These are phyloP conservation scores for Drosophila saltans DNA, from an alignment of 1,140 invertebrate genomes.

Conservation along the genomic window DNA sequence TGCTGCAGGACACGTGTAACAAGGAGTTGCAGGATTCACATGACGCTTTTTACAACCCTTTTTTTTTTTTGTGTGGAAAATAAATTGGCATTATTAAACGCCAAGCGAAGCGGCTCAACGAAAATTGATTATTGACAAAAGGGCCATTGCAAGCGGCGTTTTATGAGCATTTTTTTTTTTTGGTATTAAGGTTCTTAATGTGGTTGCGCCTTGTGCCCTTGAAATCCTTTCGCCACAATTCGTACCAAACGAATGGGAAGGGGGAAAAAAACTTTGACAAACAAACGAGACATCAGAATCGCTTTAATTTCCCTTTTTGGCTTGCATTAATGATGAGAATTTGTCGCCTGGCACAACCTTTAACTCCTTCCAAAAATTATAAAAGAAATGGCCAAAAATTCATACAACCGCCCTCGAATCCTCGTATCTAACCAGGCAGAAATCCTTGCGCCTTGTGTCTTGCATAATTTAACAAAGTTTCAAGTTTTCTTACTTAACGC, in stretches of 20 bases:
- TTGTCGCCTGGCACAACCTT: constrained; percentile 37
- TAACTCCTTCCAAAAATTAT: too few relatives aligned
- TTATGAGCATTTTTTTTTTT: constrained; percentile 57
- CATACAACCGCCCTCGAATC: constrained; percentile 3
- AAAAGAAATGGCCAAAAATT: constrained; percentile 26
- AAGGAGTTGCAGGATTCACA: constrained; percentile 12
- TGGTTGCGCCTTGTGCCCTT: constrained; percentile 58
- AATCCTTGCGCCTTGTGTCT: constrained; percentile 15
- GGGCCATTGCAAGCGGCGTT: constrained; percentile 66
- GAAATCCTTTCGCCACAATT: constrained; percentile 37
- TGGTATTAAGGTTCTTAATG: constrained; percentile 62
- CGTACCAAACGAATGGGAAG: too few relatives aligned
- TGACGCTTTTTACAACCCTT: constrained; percentile 45
- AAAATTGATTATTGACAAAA: constrained; percentile 77
- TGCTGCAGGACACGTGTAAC: constrained; percentile 46
- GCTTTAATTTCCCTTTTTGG: constrained; percentile 44
- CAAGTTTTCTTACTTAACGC: constrained; percentile 44
- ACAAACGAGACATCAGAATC: constrained; percentile 24
- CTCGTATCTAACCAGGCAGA: background rate
- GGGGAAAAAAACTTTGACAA: constrained; percentile 6
- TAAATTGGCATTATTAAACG: constrained; percentile 76
- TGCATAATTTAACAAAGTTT: constrained; percentile 54
- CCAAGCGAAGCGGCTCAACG: constrained; percentile 54
- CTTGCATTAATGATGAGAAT: constrained; percentile 74
- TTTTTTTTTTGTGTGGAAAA: constrained; percentile 40